phyloP scores from a whole-genome alignment of 2,888 invertebrate genomes.

The Metacarcinus magister region DNA sequence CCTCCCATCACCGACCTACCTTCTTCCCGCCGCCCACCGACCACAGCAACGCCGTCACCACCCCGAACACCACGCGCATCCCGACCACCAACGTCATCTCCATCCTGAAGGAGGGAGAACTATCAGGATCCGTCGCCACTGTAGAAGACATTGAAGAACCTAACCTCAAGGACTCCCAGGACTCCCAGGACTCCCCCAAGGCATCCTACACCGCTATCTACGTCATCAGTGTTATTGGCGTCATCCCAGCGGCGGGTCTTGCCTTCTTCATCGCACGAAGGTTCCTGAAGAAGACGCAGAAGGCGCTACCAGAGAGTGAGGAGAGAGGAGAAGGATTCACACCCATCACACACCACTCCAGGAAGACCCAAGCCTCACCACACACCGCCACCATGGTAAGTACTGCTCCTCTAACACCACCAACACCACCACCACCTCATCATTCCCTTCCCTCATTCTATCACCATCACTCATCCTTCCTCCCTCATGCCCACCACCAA shows the following conservation, averaged over 20 bases:
- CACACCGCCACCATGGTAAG: conserved; percentile 71
- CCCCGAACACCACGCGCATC: not conserved
- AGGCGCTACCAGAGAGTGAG: conserved; percentile 81
- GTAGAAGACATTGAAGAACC: conserved; percentile 37
- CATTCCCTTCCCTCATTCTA: not conserved
- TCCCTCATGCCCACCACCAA: not conserved
- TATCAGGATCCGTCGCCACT: conserved; percentile 11
- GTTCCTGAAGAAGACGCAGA: conserved; percentile 74
- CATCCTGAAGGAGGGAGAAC: not conserved
- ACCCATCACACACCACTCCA: conserved; percentile 75
- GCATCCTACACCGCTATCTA: conserved; percentile 74
- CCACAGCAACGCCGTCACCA: not conserved
- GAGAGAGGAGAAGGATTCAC: conserved; percentile 81
- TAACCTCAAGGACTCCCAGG: not conserved
- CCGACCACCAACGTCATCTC: conserved; percentile 56
- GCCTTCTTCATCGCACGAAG: conserved; percentile 74
- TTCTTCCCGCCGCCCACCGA: conserved; percentile 22
- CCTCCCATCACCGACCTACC: conserved; percentile 69
- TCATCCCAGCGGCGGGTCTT: conserved; percentile 78
- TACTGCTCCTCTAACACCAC: not conserved
- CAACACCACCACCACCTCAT: not conserved
- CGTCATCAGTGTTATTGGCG: conserved; percentile 78
- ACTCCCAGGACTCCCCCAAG: not conserved
- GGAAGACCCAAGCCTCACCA: conserved; percentile 67
- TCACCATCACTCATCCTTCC: not conserved